Percentiles rank a stretch among this genome's conserved stretches.
phyloP scores from a whole-genome alignment of 2,888 invertebrate genomes.

The Acholoe squamosa region DNA sequence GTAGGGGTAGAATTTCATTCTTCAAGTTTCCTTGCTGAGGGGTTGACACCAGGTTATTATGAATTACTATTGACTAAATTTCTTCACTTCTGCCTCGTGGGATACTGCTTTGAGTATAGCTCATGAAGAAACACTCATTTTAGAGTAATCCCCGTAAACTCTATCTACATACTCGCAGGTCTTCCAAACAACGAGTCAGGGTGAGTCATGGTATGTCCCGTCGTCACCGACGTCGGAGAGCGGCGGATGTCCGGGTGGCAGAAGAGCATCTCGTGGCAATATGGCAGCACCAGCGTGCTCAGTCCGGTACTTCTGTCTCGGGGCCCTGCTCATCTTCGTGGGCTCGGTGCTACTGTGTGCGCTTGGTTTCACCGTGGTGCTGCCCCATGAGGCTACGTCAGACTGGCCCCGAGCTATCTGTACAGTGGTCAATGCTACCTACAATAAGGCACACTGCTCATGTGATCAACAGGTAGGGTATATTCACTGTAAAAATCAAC shows the following conservation, averaged over 20 bases:
- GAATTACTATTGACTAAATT: too few relatives aligned
- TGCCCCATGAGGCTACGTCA: constrained; percentile 68
- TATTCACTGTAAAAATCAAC: too few relatives aligned
- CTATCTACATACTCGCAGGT: neutral
- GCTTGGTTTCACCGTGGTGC: constrained; percentile 69
- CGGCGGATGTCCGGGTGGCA: neutral
- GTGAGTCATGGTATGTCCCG: neutral
- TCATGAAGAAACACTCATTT: too few relatives aligned
- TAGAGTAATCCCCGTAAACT: neutral
- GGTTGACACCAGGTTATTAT: too few relatives aligned
- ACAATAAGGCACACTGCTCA: constrained; percentile 65
- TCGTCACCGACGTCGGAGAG: neutral
- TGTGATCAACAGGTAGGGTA: constrained; percentile 67
- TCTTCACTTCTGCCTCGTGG: too few relatives aligned
- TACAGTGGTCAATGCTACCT: constrained; percentile 67
- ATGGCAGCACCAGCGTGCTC: neutral
- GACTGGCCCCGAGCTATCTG: constrained; percentile 67
- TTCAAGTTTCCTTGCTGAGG: too few relatives aligned
- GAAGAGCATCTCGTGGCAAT: neutral
- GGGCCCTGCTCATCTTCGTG: constrained; percentile 68
- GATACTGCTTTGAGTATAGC: too few relatives aligned
- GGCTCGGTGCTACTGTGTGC: constrained; percentile 69
- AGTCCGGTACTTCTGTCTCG: neutral
- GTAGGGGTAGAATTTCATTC: too few relatives aligned
- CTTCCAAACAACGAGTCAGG: neutral